Evolutionary conservation across 2,113 vertebrate species (phyloP), one percentile per base, ranked within the genome.

Genomic region (Phylloscopus trochiloides): DNA sequence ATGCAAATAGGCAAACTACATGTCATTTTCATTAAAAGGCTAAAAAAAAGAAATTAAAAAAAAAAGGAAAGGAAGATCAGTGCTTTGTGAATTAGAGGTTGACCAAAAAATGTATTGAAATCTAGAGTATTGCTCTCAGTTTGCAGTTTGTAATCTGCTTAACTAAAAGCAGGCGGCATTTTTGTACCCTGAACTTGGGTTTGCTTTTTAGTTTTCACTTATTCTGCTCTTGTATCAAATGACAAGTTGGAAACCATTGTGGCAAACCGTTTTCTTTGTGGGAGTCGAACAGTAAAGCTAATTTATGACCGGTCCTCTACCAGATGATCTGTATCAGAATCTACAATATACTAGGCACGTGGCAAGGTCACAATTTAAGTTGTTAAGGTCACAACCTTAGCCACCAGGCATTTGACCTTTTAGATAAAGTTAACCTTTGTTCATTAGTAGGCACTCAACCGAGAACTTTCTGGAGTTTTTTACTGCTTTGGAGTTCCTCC

Each of bases 341-440:
- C 98, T 98, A 98, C 98, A 98, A 98, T 99, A 98, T 98, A 96
- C 97, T 96, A 97, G 97, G 97, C 99, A 98, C 98, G 98, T 98
- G 99, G 98, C 98, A 97, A 98, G 99, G 99, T 99, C 98, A 98
- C 97, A 98, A 98, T 99, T 98, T 99, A 98, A 98, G 98, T 98
- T 98, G 98, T 99, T 98, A 97, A 97, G 98, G 98, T 99, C 97
- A 90, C 94, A 98, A 99, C 98, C 98, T 98, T 98, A 98, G 98
- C 98, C 98, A 98, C 98, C 96, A 98, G 98, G 98, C 98, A 98
- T 99, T 99, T 99, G 98, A 99, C 99, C 99, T 98, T 98, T 98
- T 98, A 99, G 98, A 99, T 99, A 99, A 99, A 99, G 98, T 98
- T 98, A 98, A 98, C 98, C 98, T 98, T 98, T 98, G 98, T 98